These are phyloP conservation scores for Sylvia atricapilla DNA, from an alignment of 2,113 vertebrate genomes.

Conservation along the genomic window DNA sequence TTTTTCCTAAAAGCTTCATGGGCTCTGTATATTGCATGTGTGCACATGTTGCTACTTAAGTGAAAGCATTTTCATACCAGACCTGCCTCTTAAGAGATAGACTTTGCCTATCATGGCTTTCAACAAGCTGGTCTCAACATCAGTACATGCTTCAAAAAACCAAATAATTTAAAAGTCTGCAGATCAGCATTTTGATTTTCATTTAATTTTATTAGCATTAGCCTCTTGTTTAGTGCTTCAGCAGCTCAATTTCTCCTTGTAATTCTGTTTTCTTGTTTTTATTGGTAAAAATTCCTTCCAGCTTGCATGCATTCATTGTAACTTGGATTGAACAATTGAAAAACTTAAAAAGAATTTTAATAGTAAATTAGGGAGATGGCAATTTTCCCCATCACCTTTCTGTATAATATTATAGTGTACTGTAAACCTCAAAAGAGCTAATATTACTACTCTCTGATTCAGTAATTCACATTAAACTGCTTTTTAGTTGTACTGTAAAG, in stretches of 20 bases:
- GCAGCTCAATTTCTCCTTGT: not conserved
- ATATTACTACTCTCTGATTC: not conserved
- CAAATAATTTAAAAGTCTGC: not conserved
- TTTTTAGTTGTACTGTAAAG: not conserved
- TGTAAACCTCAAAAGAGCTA: not conserved
- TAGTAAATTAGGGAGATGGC: not conserved
- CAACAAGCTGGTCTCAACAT: constrained; percentile 54
- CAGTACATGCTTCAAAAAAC: constrained; percentile 49
- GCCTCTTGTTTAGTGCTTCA: not conserved
- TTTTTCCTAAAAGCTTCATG: not conserved
- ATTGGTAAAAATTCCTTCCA: not conserved
- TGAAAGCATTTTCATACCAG: constrained; percentile 52
- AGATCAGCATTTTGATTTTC: not conserved
- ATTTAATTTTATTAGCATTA: not conserved
- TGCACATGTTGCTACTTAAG: not conserved
- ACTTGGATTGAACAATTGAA: not conserved
- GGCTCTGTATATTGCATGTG: constrained; percentile 43
- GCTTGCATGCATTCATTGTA: not conserved
- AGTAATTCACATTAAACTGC: not conserved
- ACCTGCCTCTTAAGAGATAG: constrained; percentile 54
- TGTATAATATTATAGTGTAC: not conserved
- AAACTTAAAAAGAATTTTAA: not conserved
- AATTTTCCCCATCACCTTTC: not conserved
- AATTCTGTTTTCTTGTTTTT: not conserved
- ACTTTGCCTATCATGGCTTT: not conserved